Percentiles rank a stretch among this genome's conserved stretches.
These are phyloP conservation scores for Spinus olivaceus DNA, from an alignment of 2,797 vertebrate species.

Conservation along the genomic window DNA sequence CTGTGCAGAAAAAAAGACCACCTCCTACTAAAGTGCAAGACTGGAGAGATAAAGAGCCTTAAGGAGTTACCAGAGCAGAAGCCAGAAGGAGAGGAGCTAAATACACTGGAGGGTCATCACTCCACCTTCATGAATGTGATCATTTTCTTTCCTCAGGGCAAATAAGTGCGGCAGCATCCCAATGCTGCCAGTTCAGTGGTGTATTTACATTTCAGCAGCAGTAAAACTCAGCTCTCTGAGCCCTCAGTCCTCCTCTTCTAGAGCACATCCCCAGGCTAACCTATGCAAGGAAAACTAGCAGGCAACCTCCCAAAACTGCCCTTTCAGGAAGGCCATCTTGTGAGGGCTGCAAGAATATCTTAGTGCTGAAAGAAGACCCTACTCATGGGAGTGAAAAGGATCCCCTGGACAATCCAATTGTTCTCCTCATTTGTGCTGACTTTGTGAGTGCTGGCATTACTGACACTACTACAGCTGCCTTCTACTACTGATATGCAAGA, in stretches of 20 bases:
- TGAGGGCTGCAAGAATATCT: background rate
- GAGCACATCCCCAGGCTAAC: rapidly evolving
- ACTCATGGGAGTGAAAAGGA: background rate
- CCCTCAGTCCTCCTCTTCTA: background rate
- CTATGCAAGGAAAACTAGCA: background rate
- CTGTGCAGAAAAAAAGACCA: background rate
- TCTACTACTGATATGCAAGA: background rate
- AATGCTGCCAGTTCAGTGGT: rapidly evolving
- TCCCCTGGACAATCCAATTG: rapidly evolving
- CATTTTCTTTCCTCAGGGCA: background rate
- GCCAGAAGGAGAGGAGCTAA: background rate
- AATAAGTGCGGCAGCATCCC: background rate
- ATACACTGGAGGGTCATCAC: background rate
- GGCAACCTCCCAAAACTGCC: background rate
- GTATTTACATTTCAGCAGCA: background rate
- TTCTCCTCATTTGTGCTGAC: background rate
- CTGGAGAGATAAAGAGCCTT: background rate
- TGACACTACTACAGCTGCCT: background rate
- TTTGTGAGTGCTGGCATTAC: background rate
- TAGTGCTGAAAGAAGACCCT: background rate
- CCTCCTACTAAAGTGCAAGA: background rate
- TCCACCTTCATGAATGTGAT: rapidly evolving
- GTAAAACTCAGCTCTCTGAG: background rate
- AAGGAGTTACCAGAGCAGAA: background rate
- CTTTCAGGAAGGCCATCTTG: background rate